Evolutionary conservation across 2,888 invertebrate genomes (phyloP).

Genomic region (Encarsia formosa): DNA sequence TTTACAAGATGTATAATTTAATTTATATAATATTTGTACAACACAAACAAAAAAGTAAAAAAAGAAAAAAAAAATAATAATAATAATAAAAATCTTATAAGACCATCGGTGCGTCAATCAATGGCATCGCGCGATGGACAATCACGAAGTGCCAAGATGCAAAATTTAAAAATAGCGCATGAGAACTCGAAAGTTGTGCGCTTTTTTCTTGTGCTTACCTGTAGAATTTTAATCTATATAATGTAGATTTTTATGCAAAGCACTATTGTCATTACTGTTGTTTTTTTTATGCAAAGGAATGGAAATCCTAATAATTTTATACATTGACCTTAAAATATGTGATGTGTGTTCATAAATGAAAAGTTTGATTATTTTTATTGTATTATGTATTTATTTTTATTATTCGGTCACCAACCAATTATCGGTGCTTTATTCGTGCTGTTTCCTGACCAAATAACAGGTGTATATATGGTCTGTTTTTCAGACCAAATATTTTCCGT

Average conservation of each 20-base stretch:
- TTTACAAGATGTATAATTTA: constrained; percentile 14
- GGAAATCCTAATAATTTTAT: constrained; percentile 20
- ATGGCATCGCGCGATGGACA: constrained; percentile 29
- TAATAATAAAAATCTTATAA: background rate
- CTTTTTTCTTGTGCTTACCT: too few species aligned
- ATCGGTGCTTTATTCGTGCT: too few species aligned
- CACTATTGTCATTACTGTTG: constrained; percentile 22
- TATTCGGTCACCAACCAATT: constrained; percentile 20
- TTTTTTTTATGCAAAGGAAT: constrained; percentile 18
- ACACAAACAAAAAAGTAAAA: background rate
- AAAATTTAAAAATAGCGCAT: constrained; percentile 17
- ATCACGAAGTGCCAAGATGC: constrained; percentile 36
- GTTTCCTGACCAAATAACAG: too few species aligned
- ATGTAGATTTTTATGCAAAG: constrained; percentile 23
- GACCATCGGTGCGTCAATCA: constrained; percentile 12
- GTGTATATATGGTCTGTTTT: too few species aligned
- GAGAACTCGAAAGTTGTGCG: background rate
- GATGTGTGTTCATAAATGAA: constrained; percentile 39
- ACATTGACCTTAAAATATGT: constrained; percentile 29
- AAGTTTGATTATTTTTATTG: constrained; percentile 17
- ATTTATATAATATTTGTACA: constrained; percentile 5
- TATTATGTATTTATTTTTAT: constrained; percentile 27
- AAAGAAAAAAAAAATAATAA: background rate
- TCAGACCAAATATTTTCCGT: too few species aligned
- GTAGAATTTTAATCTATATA: constrained; percentile 21